Conservation (phyloP, 2,797 vertebrate genomes). For the Euthynnus affinis region DNA sequence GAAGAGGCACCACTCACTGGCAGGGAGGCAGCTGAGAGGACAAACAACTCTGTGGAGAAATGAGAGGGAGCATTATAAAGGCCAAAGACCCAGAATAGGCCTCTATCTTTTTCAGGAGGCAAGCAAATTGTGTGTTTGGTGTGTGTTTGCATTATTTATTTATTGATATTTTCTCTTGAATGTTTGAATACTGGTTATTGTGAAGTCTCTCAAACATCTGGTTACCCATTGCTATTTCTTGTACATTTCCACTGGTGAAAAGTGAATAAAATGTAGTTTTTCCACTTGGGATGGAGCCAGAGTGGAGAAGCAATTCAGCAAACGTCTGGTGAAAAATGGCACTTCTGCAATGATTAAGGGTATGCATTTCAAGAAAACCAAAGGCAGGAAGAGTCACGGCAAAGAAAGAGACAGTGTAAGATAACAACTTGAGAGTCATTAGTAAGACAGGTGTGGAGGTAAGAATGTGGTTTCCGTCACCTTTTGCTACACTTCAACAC, state of each 20-base stretch:
- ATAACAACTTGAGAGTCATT: slow-evolving; percentile 40
- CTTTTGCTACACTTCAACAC: slow-evolving; percentile 45
- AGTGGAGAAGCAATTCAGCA: slow-evolving; percentile 34
- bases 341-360: slow-evolving; percentile 38
- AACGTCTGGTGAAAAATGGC: slow-evolving; percentile 30
- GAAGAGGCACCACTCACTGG: slow-evolving; percentile 58
- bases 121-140: slow-evolving; percentile 29
- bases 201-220: not conserved
- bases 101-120: slow-evolving; percentile 37
- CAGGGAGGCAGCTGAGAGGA: slow-evolving; percentile 57
- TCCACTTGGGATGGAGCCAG: not conserved
- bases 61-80: slow-evolving; percentile 57
- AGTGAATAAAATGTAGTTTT: slow-evolving; percentile 3
- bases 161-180: not conserved
- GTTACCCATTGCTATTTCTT: not conserved
- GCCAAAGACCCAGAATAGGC: slow-evolving; percentile 45
- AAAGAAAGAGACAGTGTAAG: slow-evolving; percentile 24
- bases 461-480: slow-evolving; percentile 48
- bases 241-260: slow-evolving; percentile 6
- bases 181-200: not conserved
- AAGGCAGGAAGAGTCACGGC: slow-evolving; percentile 37
- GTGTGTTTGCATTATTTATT: slow-evolving; percentile 22
- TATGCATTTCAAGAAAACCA: slow-evolving; percentile 21
- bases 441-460: slow-evolving; percentile 37
- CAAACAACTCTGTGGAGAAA: slow-evolving; percentile 65